These are phyloP conservation scores for Hoplodrina blanda DNA, from an alignment of 2,888 invertebrate species.

Conservation along the genomic window DNA sequence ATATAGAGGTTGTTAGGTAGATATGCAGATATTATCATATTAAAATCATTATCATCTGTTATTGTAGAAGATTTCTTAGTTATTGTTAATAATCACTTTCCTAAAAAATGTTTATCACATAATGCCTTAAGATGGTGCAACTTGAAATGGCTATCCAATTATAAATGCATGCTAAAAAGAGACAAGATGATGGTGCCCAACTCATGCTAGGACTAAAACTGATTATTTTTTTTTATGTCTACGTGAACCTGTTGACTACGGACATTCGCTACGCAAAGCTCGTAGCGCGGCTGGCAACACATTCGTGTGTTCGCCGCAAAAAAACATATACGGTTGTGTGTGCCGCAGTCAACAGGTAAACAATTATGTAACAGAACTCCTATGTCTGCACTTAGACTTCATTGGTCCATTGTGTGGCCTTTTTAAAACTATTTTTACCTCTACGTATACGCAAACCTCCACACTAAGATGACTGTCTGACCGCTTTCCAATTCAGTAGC, in stretches of 20 bases:
- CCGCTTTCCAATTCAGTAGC: background rate
- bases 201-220: background rate
- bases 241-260: no score
- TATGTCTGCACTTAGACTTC: background rate
- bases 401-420: background rate
- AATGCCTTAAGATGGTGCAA: conserved; percentile 37
- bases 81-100: conserved; percentile 1
- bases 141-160: background rate
- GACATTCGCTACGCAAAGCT: no score
- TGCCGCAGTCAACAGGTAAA: background rate
- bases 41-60: conserved; percentile 23
- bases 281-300: no score
- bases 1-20: conserved; percentile 49
- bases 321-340: no score
- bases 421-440: background rate
- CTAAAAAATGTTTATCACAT: conserved; percentile 10
- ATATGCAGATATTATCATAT: conserved; percentile 43
- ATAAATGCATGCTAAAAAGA: background rate
- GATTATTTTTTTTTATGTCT: background rate
- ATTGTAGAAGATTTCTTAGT: conserved; percentile 9
- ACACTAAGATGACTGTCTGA: background rate
- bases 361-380: background rate
- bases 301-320: no score
- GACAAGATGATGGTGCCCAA: background rate
- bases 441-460: no score